phyloP scores from a whole-genome alignment of 1,140 invertebrate genomes.

The Homarus americanus region DNA sequence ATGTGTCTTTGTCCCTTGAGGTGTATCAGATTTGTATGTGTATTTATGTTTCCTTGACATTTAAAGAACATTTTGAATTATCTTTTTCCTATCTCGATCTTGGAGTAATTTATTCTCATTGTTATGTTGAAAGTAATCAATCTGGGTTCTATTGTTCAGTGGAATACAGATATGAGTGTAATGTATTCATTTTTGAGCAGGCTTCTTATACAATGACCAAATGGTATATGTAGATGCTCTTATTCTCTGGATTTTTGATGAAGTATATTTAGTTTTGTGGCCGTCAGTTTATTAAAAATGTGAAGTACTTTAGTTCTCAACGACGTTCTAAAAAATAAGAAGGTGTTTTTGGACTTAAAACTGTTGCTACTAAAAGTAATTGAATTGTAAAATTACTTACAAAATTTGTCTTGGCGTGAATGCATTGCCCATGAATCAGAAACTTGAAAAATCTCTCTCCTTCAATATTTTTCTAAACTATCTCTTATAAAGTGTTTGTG shows the following conservation, averaged over 20 bases:
- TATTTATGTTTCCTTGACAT: too few species aligned
- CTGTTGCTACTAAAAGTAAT: background rate
- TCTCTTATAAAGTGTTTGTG: conserved; percentile 11
- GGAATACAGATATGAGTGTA: background rate
- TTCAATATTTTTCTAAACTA: background rate
- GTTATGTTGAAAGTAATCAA: background rate
- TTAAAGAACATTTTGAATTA: too few species aligned
- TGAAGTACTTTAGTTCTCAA: background rate
- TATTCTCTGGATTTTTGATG: background rate
- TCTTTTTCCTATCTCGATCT: too few species aligned
- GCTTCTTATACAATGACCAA: too few species aligned
- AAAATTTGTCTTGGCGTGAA: background rate
- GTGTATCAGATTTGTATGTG: too few species aligned
- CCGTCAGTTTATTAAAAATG: background rate
- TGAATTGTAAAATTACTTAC: background rate
- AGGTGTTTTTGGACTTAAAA: background rate
- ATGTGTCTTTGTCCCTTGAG: too few species aligned
- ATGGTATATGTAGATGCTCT: too few species aligned
- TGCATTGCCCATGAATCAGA: conserved; percentile 20
- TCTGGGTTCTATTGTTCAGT: background rate
- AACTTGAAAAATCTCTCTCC: conserved; percentile 7
- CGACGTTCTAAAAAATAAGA: background rate
- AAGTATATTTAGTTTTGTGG: background rate
- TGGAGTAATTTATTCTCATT: too few species aligned
- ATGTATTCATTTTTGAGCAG: background rate